Percentiles rank a stretch among this genome's conserved stretches.
These are phyloP conservation scores for Bemisia tabaci DNA, from an alignment of 1,140 invertebrate genomes.

Conservation along the genomic window DNA sequence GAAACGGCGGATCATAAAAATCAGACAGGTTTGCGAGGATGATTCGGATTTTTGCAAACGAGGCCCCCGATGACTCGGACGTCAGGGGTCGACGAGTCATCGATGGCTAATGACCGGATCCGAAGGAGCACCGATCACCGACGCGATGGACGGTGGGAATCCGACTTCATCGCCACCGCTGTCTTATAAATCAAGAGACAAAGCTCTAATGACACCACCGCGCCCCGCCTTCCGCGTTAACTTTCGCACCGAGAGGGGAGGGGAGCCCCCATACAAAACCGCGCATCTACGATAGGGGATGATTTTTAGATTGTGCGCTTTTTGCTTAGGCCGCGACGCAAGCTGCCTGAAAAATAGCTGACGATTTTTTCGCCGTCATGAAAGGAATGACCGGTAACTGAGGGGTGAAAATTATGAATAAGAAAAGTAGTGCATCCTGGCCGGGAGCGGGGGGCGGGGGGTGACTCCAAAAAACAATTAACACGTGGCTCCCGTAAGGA, in stretches of 20 bases:
- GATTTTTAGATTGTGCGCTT: no score
- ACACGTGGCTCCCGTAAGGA: neutral
- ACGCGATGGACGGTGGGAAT: neutral
- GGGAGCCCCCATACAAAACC: neutral
- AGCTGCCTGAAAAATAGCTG: neutral
- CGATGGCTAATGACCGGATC: neutral
- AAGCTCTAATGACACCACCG: neutral
- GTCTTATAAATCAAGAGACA: neutral
- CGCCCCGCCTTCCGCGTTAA: neutral
- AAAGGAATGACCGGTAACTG: neutral
- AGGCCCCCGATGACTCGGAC: neutral
- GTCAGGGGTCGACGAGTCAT: neutral
- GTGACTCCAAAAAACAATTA: neutral
- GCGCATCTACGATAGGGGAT: neutral
- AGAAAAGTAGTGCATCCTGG: neutral
- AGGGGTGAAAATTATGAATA: neutral
- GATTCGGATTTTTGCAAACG: neutral
- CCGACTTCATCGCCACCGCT: neutral
- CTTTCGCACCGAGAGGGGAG: neutral
- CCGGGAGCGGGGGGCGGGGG: neutral
- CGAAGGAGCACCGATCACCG: neutral
- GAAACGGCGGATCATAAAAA: neutral
- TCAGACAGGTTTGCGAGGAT: neutral
- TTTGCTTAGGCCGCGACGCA: neutral
- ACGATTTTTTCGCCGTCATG: neutral